Conservation (phyloP, 1,140 invertebrate genomes). For the Colletes gigas region DNA sequence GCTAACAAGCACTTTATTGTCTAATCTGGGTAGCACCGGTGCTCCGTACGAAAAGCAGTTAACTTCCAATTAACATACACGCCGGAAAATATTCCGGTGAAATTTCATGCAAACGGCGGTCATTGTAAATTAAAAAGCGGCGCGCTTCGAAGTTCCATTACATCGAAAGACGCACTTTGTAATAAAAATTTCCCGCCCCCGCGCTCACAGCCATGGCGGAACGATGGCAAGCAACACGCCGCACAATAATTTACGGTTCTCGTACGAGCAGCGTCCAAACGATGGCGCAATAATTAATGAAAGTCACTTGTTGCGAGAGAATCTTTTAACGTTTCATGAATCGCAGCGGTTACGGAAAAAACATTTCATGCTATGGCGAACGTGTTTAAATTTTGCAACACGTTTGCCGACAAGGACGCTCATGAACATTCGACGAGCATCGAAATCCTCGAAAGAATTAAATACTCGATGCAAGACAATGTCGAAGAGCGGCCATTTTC, state of each 20-base stretch:
- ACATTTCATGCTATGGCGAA: conserved; percentile 26
- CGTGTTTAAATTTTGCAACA: conserved; percentile 19
- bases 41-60: conserved; percentile 49
- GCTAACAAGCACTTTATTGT: conserved; percentile 57
- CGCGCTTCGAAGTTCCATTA: not conserved
- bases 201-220: not conserved
- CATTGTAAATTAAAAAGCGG: conserved; percentile 21
- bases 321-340: conserved; percentile 51
- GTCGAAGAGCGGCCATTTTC: too few species aligned
- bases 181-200: conserved; percentile 4
- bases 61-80: conserved; percentile 48
- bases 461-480: not conserved
- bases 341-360: conserved; percentile 32
- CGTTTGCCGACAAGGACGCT: too few species aligned
- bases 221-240: conserved; percentile 23
- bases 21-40: conserved; percentile 21
- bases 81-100: not conserved
- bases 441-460: not conserved
- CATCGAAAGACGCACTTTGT: conserved; percentile 16
- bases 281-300: conserved; percentile 46
- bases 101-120: not conserved
- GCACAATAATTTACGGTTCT: conserved; percentile 41
- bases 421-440: not conserved
- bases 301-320: conserved; percentile 48
- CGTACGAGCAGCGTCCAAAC: conserved; percentile 28